phyloP scores from a whole-genome alignment of 2,888 invertebrate genomes.

The Ptychoptera albimana region DNA sequence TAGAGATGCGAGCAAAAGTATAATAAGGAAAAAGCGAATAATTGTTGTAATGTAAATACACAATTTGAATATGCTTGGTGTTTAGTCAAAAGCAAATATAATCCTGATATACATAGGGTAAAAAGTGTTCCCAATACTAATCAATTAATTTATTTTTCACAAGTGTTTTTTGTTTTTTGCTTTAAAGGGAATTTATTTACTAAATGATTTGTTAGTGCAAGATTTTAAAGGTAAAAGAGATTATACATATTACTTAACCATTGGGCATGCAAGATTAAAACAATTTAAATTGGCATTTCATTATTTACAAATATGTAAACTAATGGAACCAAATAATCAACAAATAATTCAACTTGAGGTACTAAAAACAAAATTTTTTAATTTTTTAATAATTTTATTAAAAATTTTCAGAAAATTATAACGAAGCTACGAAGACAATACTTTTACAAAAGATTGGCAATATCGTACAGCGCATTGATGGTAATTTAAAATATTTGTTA shows the following conservation, averaged over 20 bases:
- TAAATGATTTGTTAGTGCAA: conserved; percentile 67
- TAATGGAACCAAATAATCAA: conserved; percentile 73
- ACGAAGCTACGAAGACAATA: too few relatives aligned
- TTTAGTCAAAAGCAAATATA: conserved; percentile 72
- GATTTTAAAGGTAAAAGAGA: conserved; percentile 74
- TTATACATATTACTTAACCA: conserved; percentile 87
- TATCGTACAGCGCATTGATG: too few relatives aligned
- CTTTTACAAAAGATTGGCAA: too few relatives aligned
- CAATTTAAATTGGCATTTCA: conserved; percentile 74
- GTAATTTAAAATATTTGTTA: too few relatives aligned
- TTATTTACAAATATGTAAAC: conserved; percentile 63
- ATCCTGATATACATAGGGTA: conserved; percentile 73
- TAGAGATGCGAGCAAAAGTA: too few relatives aligned
- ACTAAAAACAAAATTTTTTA: conserved; percentile 1
- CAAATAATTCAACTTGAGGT: conserved; percentile 71
- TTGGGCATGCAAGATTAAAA: conserved; percentile 86
- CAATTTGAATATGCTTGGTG: conserved; percentile 97
- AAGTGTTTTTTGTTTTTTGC: too few relatives aligned
- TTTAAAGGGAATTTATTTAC: conserved; percentile 61
- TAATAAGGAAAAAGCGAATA: too few relatives aligned
- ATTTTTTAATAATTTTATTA: too few relatives aligned
- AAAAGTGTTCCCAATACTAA: conserved; percentile 1
- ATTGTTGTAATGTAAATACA: conserved; percentile 18
- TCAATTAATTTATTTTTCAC: too few relatives aligned
- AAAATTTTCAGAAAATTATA: too few relatives aligned